These are phyloP conservation scores for Drosophila melanosoma DNA, from an alignment of 2,888 invertebrate species.

Conservation along the genomic window DNA sequence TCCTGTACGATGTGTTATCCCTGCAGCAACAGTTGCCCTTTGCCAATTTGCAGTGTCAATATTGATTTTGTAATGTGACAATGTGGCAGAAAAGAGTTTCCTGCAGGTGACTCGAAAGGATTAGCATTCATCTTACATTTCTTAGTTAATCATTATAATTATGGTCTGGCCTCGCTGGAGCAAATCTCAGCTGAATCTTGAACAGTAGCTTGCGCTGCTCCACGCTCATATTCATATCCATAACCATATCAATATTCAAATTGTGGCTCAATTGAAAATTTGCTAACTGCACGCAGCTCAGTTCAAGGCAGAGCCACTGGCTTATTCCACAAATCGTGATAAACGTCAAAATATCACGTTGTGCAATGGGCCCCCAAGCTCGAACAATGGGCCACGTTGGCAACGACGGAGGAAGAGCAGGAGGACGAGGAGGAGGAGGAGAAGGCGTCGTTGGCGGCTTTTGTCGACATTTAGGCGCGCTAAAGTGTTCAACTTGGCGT, in stretches of 20 bases:
- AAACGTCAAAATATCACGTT: constrained; percentile 81
- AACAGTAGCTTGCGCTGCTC: constrained; percentile 59
- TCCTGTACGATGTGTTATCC: constrained; percentile 35
- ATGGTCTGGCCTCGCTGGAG: constrained; percentile 17
- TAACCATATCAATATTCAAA: constrained; percentile 77
- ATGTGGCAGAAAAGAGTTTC: constrained; percentile 19
- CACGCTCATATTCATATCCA: constrained; percentile 32
- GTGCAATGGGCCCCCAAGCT: constrained; percentile 45
- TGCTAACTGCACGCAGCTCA: constrained; percentile 63
- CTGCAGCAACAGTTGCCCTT: constrained; percentile 30
- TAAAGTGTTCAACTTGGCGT: constrained; percentile 79
- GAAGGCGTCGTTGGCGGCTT: constrained; percentile 78
- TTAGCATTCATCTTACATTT: background rate
- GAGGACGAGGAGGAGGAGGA: background rate
- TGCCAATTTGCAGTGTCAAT: constrained; percentile 58
- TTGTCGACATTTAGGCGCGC: constrained; percentile 74
- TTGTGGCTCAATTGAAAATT: constrained; percentile 81
- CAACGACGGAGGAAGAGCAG: constrained; percentile 6
- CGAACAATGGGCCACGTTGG: constrained; percentile 63
- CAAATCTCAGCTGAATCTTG: constrained; percentile 54
- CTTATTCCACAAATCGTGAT: constrained; percentile 72
- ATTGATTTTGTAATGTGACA: constrained; percentile 68
- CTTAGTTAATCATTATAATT: constrained; percentile 36
- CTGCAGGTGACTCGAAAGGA: constrained; percentile 33
- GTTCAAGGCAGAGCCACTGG: constrained; percentile 6